Percentiles rank a stretch among this genome's conserved stretches.
Evolutionary conservation across 2,888 invertebrate species (phyloP).

Genomic region (Lycocerus yunnanus): DNA sequence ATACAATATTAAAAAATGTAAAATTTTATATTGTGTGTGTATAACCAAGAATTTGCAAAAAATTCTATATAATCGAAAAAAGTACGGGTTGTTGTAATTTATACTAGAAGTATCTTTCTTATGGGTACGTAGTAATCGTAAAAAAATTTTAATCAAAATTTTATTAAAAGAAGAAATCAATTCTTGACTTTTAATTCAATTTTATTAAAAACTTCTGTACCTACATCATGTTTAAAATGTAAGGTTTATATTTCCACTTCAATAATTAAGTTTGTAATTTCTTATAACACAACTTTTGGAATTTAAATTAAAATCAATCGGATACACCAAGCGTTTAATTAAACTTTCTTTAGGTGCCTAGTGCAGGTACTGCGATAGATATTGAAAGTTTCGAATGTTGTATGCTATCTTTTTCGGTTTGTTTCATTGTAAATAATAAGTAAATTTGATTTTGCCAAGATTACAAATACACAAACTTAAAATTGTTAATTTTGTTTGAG

Average conservation of each 20-base stretch:
- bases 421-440: not conserved
- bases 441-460: not conserved
- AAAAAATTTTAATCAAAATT: no score
- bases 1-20: no score
- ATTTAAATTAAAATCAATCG: not conserved
- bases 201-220: not conserved
- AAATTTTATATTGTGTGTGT: no score
- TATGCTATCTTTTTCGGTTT: not conserved
- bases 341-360: not conserved
- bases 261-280: not conserved
- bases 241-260: not conserved
- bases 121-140: no score
- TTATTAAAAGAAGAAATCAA: no score
- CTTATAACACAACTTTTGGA: not conserved
- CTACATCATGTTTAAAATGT: not conserved
- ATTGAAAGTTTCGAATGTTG: not conserved
- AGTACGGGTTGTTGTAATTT: not conserved
- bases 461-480: not conserved
- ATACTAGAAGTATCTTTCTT: no score
- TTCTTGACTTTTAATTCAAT: not conserved
- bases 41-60: no score
- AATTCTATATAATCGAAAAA: no score
- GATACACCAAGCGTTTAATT: not conserved
- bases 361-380: not conserved
- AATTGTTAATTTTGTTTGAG: not conserved